These are phyloP conservation scores for Polyommatus icarus DNA, from an alignment of 2,888 invertebrate species.

Conservation along the genomic window DNA sequence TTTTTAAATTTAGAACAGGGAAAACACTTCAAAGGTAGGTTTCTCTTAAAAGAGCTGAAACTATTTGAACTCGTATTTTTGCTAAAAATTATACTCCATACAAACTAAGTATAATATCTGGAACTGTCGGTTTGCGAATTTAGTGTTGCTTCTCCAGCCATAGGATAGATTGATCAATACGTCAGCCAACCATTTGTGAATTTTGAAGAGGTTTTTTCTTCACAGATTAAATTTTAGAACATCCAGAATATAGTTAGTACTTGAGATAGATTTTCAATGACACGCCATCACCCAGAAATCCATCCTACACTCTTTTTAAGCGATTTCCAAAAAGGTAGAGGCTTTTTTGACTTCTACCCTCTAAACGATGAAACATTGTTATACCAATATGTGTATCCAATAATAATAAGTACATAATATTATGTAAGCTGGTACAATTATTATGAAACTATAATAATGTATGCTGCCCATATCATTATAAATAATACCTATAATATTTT, in stretches of 20 bases:
- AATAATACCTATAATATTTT: slow-evolving; percentile 3
- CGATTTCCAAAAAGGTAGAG: too few species aligned
- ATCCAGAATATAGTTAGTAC: too few species aligned
- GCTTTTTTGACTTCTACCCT: neutral
- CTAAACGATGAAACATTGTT: neutral
- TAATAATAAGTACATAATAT: neutral
- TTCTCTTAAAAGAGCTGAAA: too few species aligned
- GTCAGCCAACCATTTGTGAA: too few species aligned
- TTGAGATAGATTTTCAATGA: too few species aligned
- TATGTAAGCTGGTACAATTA: neutral
- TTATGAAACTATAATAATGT: neutral
- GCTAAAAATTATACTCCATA: too few species aligned
- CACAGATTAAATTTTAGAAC: neutral
- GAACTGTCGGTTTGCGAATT: neutral
- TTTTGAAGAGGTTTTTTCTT: neutral
- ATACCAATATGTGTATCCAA: neutral
- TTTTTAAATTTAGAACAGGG: neutral
- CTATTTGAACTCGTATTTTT: too few species aligned
- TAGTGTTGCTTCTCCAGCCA: neutral
- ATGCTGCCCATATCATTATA: neutral
- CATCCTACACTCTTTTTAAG: too few species aligned
- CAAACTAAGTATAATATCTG: too few species aligned
- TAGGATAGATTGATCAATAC: neutral
- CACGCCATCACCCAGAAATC: too few species aligned
- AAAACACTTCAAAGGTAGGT: neutral